Evolutionary conservation across 1,140 invertebrate genomes (phyloP).

Genomic region (Cyrtorhinus lividipennis): DNA sequence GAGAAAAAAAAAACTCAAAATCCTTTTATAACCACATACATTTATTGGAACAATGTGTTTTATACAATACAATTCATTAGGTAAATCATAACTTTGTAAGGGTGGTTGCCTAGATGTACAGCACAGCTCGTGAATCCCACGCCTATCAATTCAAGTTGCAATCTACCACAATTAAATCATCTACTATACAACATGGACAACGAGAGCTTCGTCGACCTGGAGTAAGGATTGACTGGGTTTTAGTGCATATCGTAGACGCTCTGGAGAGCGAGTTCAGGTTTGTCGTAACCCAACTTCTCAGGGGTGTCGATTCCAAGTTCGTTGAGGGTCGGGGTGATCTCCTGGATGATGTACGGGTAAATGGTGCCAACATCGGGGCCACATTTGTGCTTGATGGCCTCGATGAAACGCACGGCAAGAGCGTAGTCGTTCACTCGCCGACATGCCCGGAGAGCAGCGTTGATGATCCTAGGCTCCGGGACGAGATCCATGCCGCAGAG

Average conservation of each 20-base stretch:
- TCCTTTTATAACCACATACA: no score
- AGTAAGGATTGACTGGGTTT: no score
- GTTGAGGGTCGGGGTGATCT: constrained; percentile 80
- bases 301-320: constrained; percentile 89
- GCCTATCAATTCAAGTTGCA: no score
- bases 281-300: constrained; percentile 92
- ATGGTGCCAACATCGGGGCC: constrained; percentile 61
- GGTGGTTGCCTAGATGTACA: no score
- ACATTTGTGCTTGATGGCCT: constrained; percentile 82
- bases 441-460: constrained; percentile 82
- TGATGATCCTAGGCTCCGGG: constrained; percentile 86
- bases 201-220: no score
- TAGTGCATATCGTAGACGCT: constrained; percentile 52
- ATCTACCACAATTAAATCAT: no score
- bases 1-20: no score
- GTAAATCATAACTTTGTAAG: no score
- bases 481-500: constrained; percentile 69
- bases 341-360: constrained; percentile 78
- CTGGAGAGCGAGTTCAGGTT: constrained; percentile 80
- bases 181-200: no score
- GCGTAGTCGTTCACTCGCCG: constrained; percentile 88
- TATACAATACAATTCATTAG: no score
- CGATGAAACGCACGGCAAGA: constrained; percentile 79
- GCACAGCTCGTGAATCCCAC: no score
- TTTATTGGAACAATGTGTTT: no score